A percentile compares a stretch with the other conserved stretches of the same genome.
Conservation (phyloP, 2,113 vertebrate species). For the Tauraco erythrolophus region DNA sequence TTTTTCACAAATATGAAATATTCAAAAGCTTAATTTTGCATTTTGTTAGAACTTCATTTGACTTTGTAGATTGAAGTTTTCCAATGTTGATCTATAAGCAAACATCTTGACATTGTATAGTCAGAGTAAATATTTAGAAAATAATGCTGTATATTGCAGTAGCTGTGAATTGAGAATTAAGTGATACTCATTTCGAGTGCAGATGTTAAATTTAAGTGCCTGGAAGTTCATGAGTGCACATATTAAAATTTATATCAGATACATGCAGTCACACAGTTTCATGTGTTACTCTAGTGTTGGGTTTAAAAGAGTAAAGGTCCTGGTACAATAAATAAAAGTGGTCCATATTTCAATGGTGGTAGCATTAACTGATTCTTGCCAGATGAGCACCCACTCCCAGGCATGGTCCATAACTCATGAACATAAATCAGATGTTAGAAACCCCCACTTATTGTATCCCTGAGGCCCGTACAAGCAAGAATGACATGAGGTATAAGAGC, state of each 20-base stretch:
- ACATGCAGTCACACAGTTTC: not conserved
- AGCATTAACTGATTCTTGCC: not conserved
- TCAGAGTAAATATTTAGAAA: conserved; percentile 23
- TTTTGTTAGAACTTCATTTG: conserved; percentile 21
- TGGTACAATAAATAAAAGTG: not conserved
- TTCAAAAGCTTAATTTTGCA: conserved; percentile 6
- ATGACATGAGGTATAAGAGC: not conserved
- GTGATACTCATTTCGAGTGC: not conserved
- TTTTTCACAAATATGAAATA: conserved; percentile 44
- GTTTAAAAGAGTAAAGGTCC: not conserved
- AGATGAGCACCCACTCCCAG: not conserved
- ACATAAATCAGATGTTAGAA: not conserved
- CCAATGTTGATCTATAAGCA: not conserved
- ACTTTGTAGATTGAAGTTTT: conserved; percentile 1
- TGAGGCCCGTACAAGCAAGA: not conserved
- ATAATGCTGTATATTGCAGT: not conserved
- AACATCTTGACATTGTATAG: conserved; percentile 1
- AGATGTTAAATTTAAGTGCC: not conserved
- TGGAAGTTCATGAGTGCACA: not conserved
- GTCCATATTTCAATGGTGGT: not conserved
- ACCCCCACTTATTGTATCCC: not conserved
- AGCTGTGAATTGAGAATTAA: not conserved
- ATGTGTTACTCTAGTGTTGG: not conserved
- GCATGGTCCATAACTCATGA: not conserved
- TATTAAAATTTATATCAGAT: not conserved